Evolutionary conservation across 2,888 invertebrate species (phyloP).

Genomic region (Epistrophe grossulariae): DNA sequence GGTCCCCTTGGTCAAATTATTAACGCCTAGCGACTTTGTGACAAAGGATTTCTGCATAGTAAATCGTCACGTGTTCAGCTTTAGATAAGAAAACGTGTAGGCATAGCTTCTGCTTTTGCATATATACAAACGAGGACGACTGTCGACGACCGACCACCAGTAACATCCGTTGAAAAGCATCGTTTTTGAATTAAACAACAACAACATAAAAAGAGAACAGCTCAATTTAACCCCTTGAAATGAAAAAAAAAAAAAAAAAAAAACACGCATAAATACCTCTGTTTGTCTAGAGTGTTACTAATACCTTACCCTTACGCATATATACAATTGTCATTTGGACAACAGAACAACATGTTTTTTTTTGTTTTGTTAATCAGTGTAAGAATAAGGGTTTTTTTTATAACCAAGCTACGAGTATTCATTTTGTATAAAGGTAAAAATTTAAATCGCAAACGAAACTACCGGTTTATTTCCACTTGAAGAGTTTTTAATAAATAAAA

Average conservation of each 20-base stretch:
- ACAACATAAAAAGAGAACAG: conserved; percentile 27
- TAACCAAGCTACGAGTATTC: neutral
- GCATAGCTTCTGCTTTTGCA: conserved; percentile 43
- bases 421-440: neutral
- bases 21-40: conserved; percentile 63
- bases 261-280: conserved; percentile 25
- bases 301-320: conserved; percentile 15
- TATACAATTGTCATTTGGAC: conserved; percentile 33
- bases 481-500: neutral
- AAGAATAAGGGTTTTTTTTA: conserved; percentile 10
- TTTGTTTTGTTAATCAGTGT: conserved; percentile 17
- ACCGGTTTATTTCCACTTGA: conserved; percentile 11
- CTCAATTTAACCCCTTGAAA: conserved; percentile 63
- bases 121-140: neutral
- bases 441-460: conserved; percentile 5
- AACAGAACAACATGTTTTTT: conserved; percentile 39
- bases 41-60: conserved; percentile 48
- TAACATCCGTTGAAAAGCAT: conserved; percentile 8
- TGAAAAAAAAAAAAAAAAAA: neutral
- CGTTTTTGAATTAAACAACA: conserved; percentile 33
- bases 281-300: conserved; percentile 43
- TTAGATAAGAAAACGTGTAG: conserved; percentile 68
- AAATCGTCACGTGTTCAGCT: conserved; percentile 63
- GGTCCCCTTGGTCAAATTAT: conserved; percentile 69
- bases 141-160: conserved; percentile 3